Evolutionary conservation across 2,113 vertebrate genomes (phyloP), one percentile per base, ranked within the genome.

Genomic region (Hyperoodon ampullatus): DNA sequence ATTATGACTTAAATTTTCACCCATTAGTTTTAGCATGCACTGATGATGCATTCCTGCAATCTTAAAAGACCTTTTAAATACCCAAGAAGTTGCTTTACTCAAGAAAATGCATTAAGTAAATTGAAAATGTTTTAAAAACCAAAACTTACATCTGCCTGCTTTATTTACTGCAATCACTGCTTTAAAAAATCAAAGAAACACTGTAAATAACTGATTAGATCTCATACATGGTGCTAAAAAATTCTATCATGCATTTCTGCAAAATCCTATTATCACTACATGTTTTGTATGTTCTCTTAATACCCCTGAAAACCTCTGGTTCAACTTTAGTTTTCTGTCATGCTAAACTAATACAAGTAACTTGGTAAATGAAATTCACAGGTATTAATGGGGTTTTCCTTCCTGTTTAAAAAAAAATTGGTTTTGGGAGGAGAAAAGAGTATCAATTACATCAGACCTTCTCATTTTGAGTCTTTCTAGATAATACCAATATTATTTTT

Each of bases 281-380:
- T 82, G 82, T 44, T 87, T 88, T 58, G 12, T 65, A 65, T 93
- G 89, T 70, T 97, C 89, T 96, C 68, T 94, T 81, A 84, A 84
- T 77, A 75, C 8, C 42, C 82, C 35, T 44, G 78, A 93, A 87
- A 96, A 94, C 75, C 91, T 98, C 90, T 84, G 30, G 68, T 88
- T 94, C 93, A 96, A 81, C 72, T 95, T 92, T 26, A 93, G 61
- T 60, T 83, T 93, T 87, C 82, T 92, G 63, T 89, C 65, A 90
- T 55, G n/a, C 82, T 85, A 95, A 93, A 78, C 61, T 86, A 95
- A 80, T 70, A 74, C 24, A 94, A 92, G n/a, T 60, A 85, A 72
- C 10, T 71, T 88, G 19, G 42, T 96, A 94, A 95, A 88, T 93
- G 80, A 95, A 82, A 82, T 92, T 93, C 42, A 72, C 6, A 96